A percentile compares a stretch with the other conserved stretches of the same genome.
Conservation (phyloP, 2,113 vertebrate genomes). For the Ptychochromis oligacanthus region DNA sequence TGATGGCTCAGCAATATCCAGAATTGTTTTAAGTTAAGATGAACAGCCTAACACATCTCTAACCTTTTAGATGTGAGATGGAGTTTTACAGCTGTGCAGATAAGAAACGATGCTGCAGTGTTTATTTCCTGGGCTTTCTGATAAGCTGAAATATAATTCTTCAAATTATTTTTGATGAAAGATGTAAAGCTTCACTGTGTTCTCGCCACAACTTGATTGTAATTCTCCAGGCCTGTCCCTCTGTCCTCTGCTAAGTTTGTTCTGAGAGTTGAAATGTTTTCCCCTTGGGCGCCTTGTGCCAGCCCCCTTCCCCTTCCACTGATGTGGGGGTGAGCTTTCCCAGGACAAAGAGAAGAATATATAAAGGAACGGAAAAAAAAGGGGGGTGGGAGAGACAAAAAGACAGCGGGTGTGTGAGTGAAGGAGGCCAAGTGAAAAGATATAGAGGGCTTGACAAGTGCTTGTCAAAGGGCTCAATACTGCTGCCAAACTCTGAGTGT, state of each 20-base stretch:
- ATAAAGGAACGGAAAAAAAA: conserved; percentile 74
- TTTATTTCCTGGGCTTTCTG: conserved; percentile 42
- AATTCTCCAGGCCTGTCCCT: conserved; percentile 52
- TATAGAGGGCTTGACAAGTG: conserved; percentile 69
- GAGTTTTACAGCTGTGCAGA: conserved; percentile 46
- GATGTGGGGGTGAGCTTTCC: conserved; percentile 74
- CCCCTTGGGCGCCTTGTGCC: conserved; percentile 61
- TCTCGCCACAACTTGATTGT: conserved; percentile 38
- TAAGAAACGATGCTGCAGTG: conserved; percentile 20
- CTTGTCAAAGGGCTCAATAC: conserved; percentile 58
- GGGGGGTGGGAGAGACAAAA: conserved; percentile 69
- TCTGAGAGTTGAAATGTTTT: conserved; percentile 70
- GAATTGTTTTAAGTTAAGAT: conserved; percentile 48
- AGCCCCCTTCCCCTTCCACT: conserved; percentile 67
- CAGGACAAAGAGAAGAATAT: conserved; percentile 81
- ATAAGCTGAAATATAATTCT: conserved; percentile 54
- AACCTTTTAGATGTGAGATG: conserved; percentile 41
- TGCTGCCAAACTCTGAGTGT: conserved; percentile 42
- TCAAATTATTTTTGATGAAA: conserved; percentile 49
- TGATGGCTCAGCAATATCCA: conserved; percentile 50
- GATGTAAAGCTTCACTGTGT: conserved; percentile 29
- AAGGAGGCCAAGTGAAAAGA: conserved; percentile 54
- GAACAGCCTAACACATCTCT: background rate
- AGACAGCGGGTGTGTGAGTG: conserved; percentile 67
- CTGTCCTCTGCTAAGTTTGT: conserved; percentile 67